Evolutionary conservation across 2,888 invertebrate genomes (phyloP), one percentile per base, ranked within the genome.

Genomic region (Rhodophaea formosa): DNA sequence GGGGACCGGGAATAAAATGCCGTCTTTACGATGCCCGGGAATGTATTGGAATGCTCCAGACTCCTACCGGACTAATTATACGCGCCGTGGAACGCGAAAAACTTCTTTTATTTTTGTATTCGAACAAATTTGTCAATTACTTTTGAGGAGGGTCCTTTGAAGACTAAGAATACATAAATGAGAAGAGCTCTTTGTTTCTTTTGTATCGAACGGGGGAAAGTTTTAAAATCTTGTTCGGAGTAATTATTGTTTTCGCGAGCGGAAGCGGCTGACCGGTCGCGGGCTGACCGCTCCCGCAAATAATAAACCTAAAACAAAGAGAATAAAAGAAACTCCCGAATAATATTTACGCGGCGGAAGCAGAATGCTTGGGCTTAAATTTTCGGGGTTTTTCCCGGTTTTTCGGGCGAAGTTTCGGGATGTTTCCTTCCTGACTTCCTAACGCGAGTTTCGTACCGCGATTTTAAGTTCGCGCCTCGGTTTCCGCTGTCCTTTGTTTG

Each of bases 261-360:
- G 32, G 58, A 42, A 32, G 51, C 52, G 55, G 45, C 39, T 58
- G 56, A 47, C 46, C 45, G 56, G 17, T 30, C 32, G 42, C 39
- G 39, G 39, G n/a, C 54, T 54, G 55, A 54, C 60, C 56, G 35
- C 56, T 29, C 44, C 82, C 77, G 72, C 81, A 81, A 80, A 85
- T 82, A 87, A 87, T 83, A 80, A 80, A 83, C 74, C 77, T 83
- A 77, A 86, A 89, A 88, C 88, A 88, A 90, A 85, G 77, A 68
- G 78, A 79, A 87, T 83, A 82, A 85, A 83, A 82, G 82, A 80
- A 78, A 82, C 75, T 74, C 79, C 81, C 77, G 84, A 84, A 88
- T 89, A 86, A 87, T 88, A 84, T 89, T 88, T 84, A 83, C 83
- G 79, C 75, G 77, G 71, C 82, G 88, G 88, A 87, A 85, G 77